Evolutionary conservation across 2,888 invertebrate genomes (phyloP), one percentile per base, ranked within the genome.

Genomic region (Lottia gigantea): DNA sequence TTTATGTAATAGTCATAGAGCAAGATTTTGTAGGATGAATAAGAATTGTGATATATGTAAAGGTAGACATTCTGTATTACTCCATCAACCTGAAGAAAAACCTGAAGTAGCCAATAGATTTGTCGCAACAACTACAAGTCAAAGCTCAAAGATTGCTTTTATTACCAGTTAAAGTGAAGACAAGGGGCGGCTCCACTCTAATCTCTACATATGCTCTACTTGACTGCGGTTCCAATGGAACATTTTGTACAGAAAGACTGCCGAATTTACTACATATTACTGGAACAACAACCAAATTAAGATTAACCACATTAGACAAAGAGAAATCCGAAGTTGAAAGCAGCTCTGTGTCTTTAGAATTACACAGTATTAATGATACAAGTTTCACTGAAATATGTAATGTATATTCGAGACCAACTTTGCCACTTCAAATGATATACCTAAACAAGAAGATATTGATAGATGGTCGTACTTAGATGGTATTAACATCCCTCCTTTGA

Each of bases 401-500:
- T n/a, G 55, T 55, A 23, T 55, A 55, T 55, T 23, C 55, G 19
- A n/a, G 55, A 19, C 55, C 23, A n/a, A 19, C 55, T 23, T 55
- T 55, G 4, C 55, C 55, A 23, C 23, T 8, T 6, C 55, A 8
- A 2, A 55, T 23, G 55, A 55, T 23, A 23, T 23, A 55, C 55
- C 55, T 14, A 55, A 23, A 23, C 55, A 55, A 55, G 55, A 55
- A 55, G 55, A 23, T n/a, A 55, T 55, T 23, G 55, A 55, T 55
- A 55, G 23, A 55, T 55, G 55, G 55, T 23, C 55, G 8, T 23
- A 55, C 55, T 55, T 55, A 23, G 55, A 55, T 55, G 55, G 55
- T 55, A 23, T 55, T 11, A 8, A 15, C 11, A 55, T 55, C 14
- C 19, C n/a, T 12, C 19, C 55, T 19, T 23, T 23, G 19, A 23